Base-by-base conservation (phyloP, 2,113 vertebrate species). In the Lophotis ruficrista region DNA sequence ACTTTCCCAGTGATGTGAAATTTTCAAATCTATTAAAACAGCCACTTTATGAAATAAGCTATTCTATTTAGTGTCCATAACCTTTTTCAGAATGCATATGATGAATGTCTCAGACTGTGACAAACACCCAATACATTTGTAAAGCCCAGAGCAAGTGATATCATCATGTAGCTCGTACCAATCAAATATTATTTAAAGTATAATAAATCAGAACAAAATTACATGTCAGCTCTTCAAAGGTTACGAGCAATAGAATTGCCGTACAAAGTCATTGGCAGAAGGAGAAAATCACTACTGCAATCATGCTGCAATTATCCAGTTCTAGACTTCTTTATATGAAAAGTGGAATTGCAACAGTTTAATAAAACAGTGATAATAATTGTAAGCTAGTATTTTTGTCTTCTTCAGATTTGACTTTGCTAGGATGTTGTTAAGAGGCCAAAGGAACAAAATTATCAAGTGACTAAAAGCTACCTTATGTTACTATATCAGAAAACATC, bases 121-220 rank as follows among this genome's bases (percentile, higher is more conserved):
- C 22, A 95, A 93, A 90, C 14, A 73, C 23, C 87, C 43, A 92
- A 69, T 73, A 45, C 64, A 87, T 92, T 92, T 78, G 48, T 79
- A 87, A 91, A 79, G 51, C n/a, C 27, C 62, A 54, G 75, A 85
- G 45, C 48, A 88, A 92, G 51, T 86, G 50, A 91, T 92, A 96
- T 9, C 68, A 73, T 58, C 87, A 73, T 25, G 62, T 45, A 89
- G 27, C 50, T 95, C 76, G 73, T 77, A 82, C 50, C 73, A 95
- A 96, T 96, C 92, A 96, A 90, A 92, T 90, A 84, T 82, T 93
- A 93, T 95, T 96, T 94, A 83, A 94, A 79, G 41, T 54, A 69
- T 76, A 93, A 97, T 86, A 96, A 96, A 97, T 90, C 90, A 93
- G 95, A 95, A 73, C 60, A 93, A 96, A 96, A 96, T 93, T 91